Evolutionary conservation across 2,888 invertebrate genomes (phyloP).

Genomic region (Plagiodera versicolora): DNA sequence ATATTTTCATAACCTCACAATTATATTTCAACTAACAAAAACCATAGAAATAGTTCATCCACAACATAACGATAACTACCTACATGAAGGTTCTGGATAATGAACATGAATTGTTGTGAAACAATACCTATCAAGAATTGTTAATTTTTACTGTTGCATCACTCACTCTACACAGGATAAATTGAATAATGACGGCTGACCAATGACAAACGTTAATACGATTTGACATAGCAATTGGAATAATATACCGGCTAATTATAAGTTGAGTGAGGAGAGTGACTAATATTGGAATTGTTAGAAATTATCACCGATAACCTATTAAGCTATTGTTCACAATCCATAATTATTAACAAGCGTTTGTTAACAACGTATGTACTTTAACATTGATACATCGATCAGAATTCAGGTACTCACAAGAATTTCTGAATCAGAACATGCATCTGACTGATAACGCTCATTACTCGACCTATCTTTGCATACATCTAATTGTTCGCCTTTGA

Average conservation of each 20-base stretch:
- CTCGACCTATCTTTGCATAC: not conserved
- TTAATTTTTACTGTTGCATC: not conserved
- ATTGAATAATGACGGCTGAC: not conserved
- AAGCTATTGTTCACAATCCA: too few relatives aligned
- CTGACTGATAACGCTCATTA: not conserved
- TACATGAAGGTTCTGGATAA: too few relatives aligned
- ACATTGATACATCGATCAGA: too few relatives aligned
- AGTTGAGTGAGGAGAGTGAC: not conserved
- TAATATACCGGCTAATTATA: not conserved
- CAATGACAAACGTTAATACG: not conserved
- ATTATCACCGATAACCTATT: too few relatives aligned
- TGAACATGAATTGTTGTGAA: not conserved
- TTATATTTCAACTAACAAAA: too few relatives aligned
- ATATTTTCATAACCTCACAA: too few relatives aligned
- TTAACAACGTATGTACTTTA: too few relatives aligned
- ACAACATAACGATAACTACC: too few relatives aligned
- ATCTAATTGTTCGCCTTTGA: constrained; percentile 9
- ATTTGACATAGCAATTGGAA: not conserved
- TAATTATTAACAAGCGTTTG: too few relatives aligned
- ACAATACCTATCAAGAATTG: not conserved
- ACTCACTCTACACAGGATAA: not conserved
- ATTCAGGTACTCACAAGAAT: too few relatives aligned
- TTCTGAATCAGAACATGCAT: not conserved
- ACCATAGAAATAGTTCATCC: too few relatives aligned
- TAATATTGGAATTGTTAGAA: too few relatives aligned